Conservation (phyloP, 2,888 invertebrate species). For the Papilio protenor region DNA sequence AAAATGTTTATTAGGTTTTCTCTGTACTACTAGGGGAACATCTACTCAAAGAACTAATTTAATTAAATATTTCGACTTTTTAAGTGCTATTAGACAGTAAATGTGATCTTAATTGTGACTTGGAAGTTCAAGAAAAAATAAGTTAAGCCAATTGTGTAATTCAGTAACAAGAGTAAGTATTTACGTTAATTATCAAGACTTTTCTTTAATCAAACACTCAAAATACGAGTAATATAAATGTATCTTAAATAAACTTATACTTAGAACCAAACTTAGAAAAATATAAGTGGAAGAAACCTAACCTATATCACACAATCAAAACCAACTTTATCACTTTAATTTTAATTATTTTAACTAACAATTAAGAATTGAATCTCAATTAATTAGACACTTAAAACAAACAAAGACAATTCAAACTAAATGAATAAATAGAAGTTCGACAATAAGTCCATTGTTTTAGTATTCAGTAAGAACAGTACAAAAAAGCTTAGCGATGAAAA, state of each 20-base stretch:
- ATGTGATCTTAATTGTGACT: slow-evolving; percentile 8
- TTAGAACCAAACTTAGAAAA: no score
- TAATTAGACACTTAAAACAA: not conserved
- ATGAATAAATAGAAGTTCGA: not conserved
- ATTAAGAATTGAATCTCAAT: not conserved
- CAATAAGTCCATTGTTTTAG: slow-evolving; percentile 28
- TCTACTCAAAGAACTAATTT: slow-evolving; percentile 13
- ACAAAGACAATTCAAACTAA: slow-evolving; percentile 5
- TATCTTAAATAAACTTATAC: no score
- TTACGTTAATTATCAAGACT: not conserved
- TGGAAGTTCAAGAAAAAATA: not conserved
- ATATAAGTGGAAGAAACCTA: not conserved
- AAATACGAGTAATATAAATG: no score
- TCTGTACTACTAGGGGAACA: not conserved
- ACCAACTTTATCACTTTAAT: not conserved
- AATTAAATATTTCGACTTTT: slow-evolving; percentile 26
- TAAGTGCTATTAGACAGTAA: not conserved
- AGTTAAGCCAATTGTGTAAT: not conserved
- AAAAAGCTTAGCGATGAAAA: slow-evolving; percentile 34
- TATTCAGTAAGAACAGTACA: slow-evolving; percentile 32
- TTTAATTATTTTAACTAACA: not conserved
- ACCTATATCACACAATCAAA: not conserved
- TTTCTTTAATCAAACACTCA: not conserved
- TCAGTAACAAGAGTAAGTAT: not conserved
- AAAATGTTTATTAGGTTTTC: slow-evolving; percentile 49